These are phyloP conservation scores for Arnoldichthys spilopterus DNA, from an alignment of 2,797 vertebrate species.

Conservation along the genomic window DNA sequence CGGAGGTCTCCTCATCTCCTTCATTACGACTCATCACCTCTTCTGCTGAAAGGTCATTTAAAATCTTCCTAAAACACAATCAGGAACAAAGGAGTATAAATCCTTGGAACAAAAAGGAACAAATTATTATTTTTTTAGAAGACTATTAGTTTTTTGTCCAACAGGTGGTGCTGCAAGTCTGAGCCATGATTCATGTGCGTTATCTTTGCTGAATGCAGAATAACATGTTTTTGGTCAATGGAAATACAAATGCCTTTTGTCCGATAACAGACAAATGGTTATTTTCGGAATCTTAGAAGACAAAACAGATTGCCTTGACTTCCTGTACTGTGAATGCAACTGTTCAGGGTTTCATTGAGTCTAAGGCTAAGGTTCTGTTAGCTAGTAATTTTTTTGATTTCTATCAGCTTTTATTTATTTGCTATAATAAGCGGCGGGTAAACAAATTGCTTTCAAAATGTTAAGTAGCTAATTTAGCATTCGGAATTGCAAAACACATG, in stretches of 20 bases:
- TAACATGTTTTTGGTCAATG: neutral
- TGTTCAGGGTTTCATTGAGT: neutral
- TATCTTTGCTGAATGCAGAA: neutral
- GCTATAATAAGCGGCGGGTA: neutral
- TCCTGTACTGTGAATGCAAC: neutral
- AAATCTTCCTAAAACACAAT: constrained; percentile 87
- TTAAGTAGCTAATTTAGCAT: too few species aligned
- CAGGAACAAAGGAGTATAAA: neutral
- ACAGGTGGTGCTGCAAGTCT: neutral
- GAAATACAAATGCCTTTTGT: neutral
- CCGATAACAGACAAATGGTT: neutral
- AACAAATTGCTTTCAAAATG: too few species aligned
- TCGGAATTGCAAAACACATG: too few species aligned
- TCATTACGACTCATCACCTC: constrained; percentile 93
- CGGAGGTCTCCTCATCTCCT: constrained; percentile 95
- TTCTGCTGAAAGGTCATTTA: constrained; percentile 97
- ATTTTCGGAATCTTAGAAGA: neutral
- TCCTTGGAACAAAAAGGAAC: neutral
- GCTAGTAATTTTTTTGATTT: neutral
- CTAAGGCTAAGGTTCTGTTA: neutral
- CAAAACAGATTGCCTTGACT: neutral
- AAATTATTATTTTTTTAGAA: neutral
- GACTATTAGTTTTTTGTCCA: neutral
- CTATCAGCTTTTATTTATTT: neutral
- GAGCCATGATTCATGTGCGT: too few species aligned